Base-by-base conservation (phyloP, 2,113 vertebrate species). In the Noturus placidus region DNA sequence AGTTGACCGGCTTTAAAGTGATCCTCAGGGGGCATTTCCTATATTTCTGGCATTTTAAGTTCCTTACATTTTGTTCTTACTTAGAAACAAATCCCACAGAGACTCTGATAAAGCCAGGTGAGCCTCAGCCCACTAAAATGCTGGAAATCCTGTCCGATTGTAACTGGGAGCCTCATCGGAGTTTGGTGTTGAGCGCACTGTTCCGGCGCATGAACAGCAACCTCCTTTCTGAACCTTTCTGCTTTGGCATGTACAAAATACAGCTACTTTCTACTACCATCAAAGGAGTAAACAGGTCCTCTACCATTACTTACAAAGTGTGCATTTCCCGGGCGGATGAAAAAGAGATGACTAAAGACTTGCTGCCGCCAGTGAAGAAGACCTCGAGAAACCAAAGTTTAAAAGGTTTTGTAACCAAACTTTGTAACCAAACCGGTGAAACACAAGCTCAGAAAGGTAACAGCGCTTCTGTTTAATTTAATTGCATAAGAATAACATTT, bases 91-190 rank as follows among this genome's bases (percentile, higher is more conserved):
- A 33, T 76, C 1, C 61, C 1, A 54, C 35, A 30, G 80, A 35
- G 9, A 13, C 25, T 42, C 15, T 19, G 3, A n/a, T 33, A 19
- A 92, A 93, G 1, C 25, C 95, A 84, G 93, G 91, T 91, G 93
- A 93, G 88, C 94, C 91, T 78, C 94, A 91, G 89, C 92, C 94
- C 77, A 94, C 93, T 87, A 97, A 95, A 92, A 94, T 97, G 90
- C 95, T 97, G 78, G 95, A 99, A 92, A 97, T 99, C 92, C 95
- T 98, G 89, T 98, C 97, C 15, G 93, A 95, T 82, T 97, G 97
- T 93, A 94, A 94, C 90, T 97, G 97, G 97, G 94, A 96, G 91
- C 94, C 94, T 63, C 94, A 94, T 91, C 95, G 95, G 80, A 95
- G 86, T 11, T 77, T 87, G 85, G 83, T 98, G 84, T 94, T 99